Conservation (phyloP, 2,113 vertebrate genomes). For the Ifrita kowaldi region DNA sequence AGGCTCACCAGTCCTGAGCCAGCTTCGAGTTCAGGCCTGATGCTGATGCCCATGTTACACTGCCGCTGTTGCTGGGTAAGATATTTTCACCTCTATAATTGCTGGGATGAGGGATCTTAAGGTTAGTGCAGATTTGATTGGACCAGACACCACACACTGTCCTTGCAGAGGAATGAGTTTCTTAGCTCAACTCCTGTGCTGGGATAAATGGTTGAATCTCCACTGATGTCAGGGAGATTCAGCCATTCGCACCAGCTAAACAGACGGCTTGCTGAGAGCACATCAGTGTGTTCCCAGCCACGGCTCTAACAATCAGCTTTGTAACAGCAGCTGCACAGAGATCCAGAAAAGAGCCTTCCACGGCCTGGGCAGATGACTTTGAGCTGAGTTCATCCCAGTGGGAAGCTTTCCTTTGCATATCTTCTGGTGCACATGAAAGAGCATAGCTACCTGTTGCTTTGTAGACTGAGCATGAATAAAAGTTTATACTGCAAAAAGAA, state of each 20-base stretch:
- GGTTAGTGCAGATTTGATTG: background rate
- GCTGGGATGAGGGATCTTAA: background rate
- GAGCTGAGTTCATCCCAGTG: background rate
- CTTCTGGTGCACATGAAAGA: background rate
- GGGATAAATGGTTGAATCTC: background rate
- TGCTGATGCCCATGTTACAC: background rate
- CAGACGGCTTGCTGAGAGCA: background rate
- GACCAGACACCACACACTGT: background rate
- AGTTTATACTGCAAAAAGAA: background rate
- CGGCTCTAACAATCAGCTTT: background rate
- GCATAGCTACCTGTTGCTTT: background rate
- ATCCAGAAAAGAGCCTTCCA: background rate
- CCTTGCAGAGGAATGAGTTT: background rate
- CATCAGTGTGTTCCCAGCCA: background rate
- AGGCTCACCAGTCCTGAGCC: background rate
- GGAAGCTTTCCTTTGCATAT: background rate
- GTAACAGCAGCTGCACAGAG: background rate
- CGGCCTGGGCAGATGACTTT: fast-evolving
- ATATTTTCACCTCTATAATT: background rate
- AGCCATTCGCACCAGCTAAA: background rate
- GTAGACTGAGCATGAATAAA: background rate
- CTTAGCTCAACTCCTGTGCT: background rate
- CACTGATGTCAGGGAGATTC: background rate
- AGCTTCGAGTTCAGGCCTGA: background rate
- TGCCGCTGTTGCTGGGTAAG: background rate